Conservation (phyloP, 1,140 invertebrate genomes). For the Camponotus floridanus region DNA sequence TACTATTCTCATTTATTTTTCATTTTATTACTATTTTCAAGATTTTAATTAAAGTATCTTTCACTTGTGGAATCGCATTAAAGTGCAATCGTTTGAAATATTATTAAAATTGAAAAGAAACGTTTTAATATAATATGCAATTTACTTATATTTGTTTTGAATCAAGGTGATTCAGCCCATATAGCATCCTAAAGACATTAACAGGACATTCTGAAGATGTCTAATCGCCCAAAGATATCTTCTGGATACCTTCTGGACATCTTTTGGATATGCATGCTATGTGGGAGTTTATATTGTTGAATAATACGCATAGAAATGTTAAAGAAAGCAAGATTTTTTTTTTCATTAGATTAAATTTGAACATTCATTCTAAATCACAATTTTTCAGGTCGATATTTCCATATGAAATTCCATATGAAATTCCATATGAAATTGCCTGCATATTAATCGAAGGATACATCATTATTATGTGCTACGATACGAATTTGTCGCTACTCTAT, state of each 20-base stretch:
- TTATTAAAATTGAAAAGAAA: not conserved
- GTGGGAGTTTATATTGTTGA: not conserved
- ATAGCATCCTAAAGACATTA: too few species aligned
- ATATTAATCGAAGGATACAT: not conserved
- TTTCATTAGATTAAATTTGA: not conserved
- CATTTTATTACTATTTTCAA: too few species aligned
- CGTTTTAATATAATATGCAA: not conserved
- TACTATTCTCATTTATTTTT: too few species aligned
- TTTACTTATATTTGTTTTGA: not conserved
- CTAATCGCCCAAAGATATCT: too few species aligned
- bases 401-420: not conserved
- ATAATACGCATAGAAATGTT: not conserved
- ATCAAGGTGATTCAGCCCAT: not conserved
- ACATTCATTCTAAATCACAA: too few species aligned
- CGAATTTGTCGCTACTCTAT: slow-evolving; percentile 28
- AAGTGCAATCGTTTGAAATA: not conserved
- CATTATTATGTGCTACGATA: not conserved
- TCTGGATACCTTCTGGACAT: too few species aligned
- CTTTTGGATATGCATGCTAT: too few species aligned
- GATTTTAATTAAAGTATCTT: not conserved
- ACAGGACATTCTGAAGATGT: too few species aligned
- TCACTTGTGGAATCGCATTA: not conserved
- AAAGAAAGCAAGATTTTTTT: not conserved
- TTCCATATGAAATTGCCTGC: not conserved
- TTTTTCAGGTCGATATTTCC: not conserved